Evolutionary conservation across 2,113 vertebrate species (phyloP).

Genomic region (Australoheros scitulus): DNA sequence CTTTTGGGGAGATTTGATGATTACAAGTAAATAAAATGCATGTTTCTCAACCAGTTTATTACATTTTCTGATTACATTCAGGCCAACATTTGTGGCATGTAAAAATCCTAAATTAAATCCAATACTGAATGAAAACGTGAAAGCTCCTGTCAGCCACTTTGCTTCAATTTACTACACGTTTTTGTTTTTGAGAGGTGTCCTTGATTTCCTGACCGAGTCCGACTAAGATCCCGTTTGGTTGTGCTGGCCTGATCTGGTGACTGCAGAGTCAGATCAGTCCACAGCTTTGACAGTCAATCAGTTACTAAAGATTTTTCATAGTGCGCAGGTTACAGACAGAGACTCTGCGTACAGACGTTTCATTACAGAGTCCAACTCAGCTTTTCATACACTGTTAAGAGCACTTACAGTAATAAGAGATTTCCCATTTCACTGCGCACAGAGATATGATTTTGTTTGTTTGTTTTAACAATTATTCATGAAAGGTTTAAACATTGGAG

Average conservation of each 20-base stretch:
- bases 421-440: background rate
- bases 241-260: background rate
- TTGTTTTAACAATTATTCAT: constrained; percentile 11
- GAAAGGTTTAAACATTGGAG: background rate
- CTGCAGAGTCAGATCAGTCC: background rate
- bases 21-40: background rate
- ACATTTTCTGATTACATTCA: background rate
- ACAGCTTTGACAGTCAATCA: background rate
- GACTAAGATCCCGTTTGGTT: background rate
- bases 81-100: background rate
- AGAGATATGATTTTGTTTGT: background rate
- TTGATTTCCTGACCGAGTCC: no score
- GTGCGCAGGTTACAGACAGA: background rate
- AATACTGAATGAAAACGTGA: background rate
- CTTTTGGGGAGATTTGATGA: background rate
- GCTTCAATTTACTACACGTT: background rate
- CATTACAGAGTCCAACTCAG: background rate
- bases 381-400: background rate
- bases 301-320: background rate
- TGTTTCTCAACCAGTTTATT: background rate
- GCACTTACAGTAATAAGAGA: background rate
- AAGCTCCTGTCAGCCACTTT: background rate
- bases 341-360: background rate
- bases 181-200: background rate
- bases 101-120: background rate